Evolutionary conservation across 2,888 invertebrate species (phyloP).

Genomic region (Pycnomerus fuliginosus): DNA sequence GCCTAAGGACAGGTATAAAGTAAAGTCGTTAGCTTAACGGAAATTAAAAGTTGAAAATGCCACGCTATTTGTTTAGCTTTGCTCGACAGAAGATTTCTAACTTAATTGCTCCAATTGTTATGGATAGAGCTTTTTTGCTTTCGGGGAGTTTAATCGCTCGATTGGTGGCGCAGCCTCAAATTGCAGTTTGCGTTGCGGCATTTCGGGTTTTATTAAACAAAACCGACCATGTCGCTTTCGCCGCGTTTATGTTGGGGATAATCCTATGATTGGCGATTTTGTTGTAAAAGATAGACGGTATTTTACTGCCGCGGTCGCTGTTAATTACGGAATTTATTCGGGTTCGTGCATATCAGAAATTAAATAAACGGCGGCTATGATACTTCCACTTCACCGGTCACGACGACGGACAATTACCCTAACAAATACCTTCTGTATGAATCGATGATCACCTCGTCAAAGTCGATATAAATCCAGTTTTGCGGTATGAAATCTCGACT

Average conservation of each 20-base stretch:
- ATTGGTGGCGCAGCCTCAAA: background rate
- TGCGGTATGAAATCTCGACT: conserved; percentile 28
- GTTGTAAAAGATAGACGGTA: conserved; percentile 10
- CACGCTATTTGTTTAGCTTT: conserved; percentile 40
- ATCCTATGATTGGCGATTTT: conserved; percentile 16
- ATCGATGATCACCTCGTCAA: no score
- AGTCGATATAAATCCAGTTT: conserved; percentile 29
- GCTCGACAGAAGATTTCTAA: no score
- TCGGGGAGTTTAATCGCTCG: conserved; percentile 7
- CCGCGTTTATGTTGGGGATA: conserved; percentile 11
- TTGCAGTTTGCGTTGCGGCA: conserved; percentile 11
- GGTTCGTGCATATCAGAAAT: no score
- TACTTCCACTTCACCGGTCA: no score
- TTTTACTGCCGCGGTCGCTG: conserved; percentile 10
- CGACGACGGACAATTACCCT: conserved; percentile 30
- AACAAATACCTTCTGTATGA: no score
- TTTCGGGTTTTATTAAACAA: conserved; percentile 16
- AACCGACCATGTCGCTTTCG: conserved; percentile 12
- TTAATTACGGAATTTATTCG: conserved; percentile 7
- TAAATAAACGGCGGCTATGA: no score
- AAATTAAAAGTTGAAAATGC: conserved; percentile 45
- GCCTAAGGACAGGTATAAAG: conserved; percentile 39
- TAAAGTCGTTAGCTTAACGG: conserved; percentile 43
- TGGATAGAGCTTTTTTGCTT: conserved; percentile 10
- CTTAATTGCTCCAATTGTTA: no score